These are phyloP conservation scores for Sphyrna mokarran DNA, from an alignment of 2,113 vertebrate genomes.

Conservation along the genomic window DNA sequence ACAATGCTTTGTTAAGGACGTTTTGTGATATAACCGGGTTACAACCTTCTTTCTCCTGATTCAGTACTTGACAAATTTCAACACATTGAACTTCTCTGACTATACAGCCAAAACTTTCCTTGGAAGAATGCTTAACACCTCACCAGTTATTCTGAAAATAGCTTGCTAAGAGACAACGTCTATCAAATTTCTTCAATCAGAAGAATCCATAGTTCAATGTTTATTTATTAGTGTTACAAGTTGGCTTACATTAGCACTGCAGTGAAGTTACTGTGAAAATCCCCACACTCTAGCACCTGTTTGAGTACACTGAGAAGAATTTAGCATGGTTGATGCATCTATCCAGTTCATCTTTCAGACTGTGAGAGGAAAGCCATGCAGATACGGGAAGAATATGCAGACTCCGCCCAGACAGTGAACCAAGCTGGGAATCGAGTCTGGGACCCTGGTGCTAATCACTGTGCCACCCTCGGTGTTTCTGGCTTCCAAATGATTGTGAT, in stretches of 20 bases:
- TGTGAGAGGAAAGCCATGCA: too few species aligned
- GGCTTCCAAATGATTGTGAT: not conserved
- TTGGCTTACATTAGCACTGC: too few species aligned
- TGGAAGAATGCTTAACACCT: not conserved
- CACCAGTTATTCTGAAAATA: not conserved
- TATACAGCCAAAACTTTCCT: not conserved
- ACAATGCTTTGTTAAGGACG: not conserved
- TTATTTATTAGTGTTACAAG: too few species aligned
- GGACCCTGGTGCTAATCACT: too few species aligned
- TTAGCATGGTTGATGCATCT: too few species aligned
- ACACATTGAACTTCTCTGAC: not conserved
- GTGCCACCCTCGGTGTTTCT: not conserved
- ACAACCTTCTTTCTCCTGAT: not conserved
- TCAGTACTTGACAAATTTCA: not conserved
- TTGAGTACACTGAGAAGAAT: too few species aligned
- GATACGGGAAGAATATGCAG: too few species aligned
- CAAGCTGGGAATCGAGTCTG: too few species aligned
- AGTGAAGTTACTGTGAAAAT: too few species aligned
- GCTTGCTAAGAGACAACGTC: not conserved
- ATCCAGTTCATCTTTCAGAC: too few species aligned
- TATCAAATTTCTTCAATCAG: not conserved
- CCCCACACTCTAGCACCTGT: too few species aligned
- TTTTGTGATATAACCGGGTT: not conserved
- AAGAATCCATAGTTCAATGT: not conserved
- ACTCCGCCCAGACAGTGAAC: too few species aligned